Evolutionary conservation across 2,888 invertebrate species (phyloP).

Genomic region (Cloeon dipterum): DNA sequence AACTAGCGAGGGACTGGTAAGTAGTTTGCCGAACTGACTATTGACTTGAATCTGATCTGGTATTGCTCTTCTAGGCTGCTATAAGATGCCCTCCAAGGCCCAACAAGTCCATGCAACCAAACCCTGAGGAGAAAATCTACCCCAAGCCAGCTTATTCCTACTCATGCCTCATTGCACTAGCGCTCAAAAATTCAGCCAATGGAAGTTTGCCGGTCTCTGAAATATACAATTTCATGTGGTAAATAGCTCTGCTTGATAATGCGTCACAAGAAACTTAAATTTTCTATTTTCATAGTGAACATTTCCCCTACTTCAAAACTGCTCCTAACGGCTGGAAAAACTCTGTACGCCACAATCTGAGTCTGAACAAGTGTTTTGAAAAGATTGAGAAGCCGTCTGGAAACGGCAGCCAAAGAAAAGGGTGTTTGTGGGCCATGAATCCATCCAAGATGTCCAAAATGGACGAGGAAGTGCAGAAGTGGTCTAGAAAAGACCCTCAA

Average conservation of each 20-base stretch:
- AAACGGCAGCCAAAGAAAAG: slow-evolving; percentile 56
- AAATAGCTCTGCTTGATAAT: no score
- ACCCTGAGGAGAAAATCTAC: slow-evolving; percentile 32
- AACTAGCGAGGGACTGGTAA: no score
- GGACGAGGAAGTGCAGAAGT: slow-evolving; percentile 95
- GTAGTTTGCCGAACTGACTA: no score
- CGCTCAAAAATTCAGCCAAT: slow-evolving; percentile 82
- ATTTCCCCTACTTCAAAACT: slow-evolving; percentile 96
- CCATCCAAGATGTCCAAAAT: slow-evolving; percentile 86
- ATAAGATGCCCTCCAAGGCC: no score
- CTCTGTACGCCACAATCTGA: slow-evolving; percentile 90
- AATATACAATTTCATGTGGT: slow-evolving; percentile 98
- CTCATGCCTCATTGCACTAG: slow-evolving; percentile 94
- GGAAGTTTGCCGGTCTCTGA: slow-evolving; percentile 93
- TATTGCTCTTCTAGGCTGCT: no score
- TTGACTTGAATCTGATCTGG: no score
- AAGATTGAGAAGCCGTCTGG: slow-evolving; percentile 82
- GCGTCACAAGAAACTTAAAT: no score
- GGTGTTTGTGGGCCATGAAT: slow-evolving; percentile 93
- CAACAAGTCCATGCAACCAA: no score
- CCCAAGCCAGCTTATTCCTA: slow-evolving; percentile 97
- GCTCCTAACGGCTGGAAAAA: slow-evolving; percentile 99
- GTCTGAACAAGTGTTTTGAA: slow-evolving; percentile 94
- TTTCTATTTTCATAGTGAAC: slow-evolving; percentile 41
- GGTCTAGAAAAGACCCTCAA: slow-evolving; percentile 85